Percentiles rank a stretch among this genome's conserved stretches.
Conservation (phyloP, 2,113 vertebrate genomes). For the Rhabdomys dilectus region DNA sequence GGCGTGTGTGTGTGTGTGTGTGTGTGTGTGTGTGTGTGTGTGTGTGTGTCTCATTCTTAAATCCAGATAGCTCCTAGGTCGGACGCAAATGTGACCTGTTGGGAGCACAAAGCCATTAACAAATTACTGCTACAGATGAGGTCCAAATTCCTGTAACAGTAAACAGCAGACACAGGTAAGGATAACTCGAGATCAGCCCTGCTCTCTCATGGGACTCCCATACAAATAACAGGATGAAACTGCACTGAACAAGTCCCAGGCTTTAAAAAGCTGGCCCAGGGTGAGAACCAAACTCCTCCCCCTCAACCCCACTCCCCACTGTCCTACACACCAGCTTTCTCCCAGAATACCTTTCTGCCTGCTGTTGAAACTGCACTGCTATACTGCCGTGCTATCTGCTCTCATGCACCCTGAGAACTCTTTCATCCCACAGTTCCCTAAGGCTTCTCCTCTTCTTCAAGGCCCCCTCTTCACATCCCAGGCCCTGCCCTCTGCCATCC, state of each 20-base stretch:
- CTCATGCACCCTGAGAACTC: not conserved
- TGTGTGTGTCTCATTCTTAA: too few species aligned
- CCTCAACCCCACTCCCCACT: too few species aligned
- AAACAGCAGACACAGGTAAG: accelerated
- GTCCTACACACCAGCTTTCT: not conserved
- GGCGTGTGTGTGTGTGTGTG: too few species aligned
- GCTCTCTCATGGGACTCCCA: accelerated
- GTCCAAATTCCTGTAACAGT: not conserved
- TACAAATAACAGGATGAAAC: accelerated
- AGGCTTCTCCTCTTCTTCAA: not conserved
- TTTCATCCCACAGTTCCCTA: not conserved
- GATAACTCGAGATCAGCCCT: not conserved
- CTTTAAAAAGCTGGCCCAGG: not conserved
- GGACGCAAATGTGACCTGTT: too few species aligned
- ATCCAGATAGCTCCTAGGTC: too few species aligned
- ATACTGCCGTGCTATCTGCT: too few species aligned
- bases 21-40: too few species aligned
- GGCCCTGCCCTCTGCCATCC: not conserved
- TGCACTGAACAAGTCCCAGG: not conserved
- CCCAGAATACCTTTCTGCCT: not conserved
- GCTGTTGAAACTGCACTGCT: too few species aligned
- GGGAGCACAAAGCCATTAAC: too few species aligned
- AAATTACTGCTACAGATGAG: not conserved
- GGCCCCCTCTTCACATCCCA: not conserved
- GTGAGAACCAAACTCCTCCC: too few species aligned